Conservation (phyloP, 2,113 vertebrate genomes). For the Engraulis encrasicolus region DNA sequence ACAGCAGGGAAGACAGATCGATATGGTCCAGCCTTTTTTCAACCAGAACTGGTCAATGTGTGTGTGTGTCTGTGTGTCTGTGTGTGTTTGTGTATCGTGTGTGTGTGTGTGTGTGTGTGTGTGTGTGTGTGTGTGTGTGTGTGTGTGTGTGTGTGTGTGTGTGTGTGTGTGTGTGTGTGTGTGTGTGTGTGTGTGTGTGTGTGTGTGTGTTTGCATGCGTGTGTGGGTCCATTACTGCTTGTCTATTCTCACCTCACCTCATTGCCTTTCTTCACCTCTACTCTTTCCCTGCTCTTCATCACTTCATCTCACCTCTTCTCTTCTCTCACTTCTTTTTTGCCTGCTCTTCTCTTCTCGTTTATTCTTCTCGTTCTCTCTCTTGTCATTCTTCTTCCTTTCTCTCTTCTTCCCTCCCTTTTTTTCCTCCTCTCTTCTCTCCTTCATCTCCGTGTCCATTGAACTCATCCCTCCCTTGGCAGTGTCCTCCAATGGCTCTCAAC, state of each 20-base stretch:
- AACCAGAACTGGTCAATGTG: neutral
- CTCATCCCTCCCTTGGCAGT: neutral
- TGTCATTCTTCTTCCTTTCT: neutral
- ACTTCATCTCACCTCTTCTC: neutral
- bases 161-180: neutral
- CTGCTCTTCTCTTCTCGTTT: neutral
- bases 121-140: too few relatives aligned
- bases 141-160: neutral
- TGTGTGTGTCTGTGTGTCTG: too few relatives aligned
- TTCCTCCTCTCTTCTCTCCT: neutral
- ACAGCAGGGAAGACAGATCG: slow-evolving; percentile 33
- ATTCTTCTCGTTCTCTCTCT: neutral
- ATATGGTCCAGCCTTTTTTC: slow-evolving; percentile 14
- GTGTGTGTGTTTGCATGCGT: too few relatives aligned
- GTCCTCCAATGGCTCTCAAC: neutral
- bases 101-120: too few relatives aligned
- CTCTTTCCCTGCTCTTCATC: neutral
- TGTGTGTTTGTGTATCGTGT: too few relatives aligned
- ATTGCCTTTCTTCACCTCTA: neutral
- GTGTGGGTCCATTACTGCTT: neutral
- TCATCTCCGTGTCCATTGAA: too few relatives aligned
- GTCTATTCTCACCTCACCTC: neutral
- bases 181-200: slow-evolving; percentile 1
- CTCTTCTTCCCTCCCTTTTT: neutral
- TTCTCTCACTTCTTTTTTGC: neutral